Conservation (phyloP, 2,113 vertebrate genomes). For the Leptodactylus fuscus region DNA sequence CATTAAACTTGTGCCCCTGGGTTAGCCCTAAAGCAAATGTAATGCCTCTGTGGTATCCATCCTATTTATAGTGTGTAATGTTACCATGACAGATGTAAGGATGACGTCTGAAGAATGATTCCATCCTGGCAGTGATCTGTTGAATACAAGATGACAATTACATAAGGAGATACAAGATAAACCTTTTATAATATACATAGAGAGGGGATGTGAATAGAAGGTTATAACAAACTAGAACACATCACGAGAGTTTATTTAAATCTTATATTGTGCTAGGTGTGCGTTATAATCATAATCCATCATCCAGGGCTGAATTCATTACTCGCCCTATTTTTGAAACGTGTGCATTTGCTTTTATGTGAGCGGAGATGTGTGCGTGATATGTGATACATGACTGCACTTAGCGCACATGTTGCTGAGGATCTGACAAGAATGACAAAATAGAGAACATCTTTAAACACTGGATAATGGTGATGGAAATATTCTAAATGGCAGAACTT, state of each 20-base stretch:
- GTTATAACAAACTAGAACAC: slow-evolving; percentile 14
- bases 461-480: slow-evolving; percentile 50
- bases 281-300: not conserved
- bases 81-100: not conserved
- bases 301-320: not conserved
- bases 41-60: no score
- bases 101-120: not conserved
- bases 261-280: no score
- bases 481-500: slow-evolving; percentile 49
- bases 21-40: no score
- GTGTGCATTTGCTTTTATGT: not conserved
- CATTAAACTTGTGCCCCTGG: no score
- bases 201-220: not conserved
- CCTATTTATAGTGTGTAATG: no score
- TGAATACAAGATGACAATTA: not conserved
- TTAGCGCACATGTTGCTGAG: not conserved
- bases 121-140: not conserved
- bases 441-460: slow-evolving; percentile 43
- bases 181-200: not conserved
- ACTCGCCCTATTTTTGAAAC: not conserved
- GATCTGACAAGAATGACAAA: slow-evolving; percentile 34
- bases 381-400: slow-evolving; percentile 15
- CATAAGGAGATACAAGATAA: not conserved
- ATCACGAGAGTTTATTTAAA: not conserved
- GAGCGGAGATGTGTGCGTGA: not conserved